Evolutionary conservation across 2,797 vertebrate genomes (phyloP).

Genomic region (Chrysocyon brachyurus): DNA sequence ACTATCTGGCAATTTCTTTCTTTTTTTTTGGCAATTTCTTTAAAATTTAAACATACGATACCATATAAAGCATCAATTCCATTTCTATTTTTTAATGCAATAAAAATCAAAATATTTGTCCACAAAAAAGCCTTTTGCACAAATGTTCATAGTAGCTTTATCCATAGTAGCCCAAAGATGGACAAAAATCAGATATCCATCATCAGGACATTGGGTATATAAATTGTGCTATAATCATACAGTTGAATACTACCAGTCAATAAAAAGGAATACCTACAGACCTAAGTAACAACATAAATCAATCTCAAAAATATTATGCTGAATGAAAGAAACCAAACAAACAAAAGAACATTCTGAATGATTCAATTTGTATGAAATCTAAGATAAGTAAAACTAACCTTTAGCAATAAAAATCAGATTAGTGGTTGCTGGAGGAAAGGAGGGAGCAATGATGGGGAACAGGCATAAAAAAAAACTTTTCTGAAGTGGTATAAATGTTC

Average conservation of each 20-base stretch:
- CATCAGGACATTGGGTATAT: not conserved
- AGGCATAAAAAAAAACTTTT: not conserved
- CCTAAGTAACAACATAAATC: not conserved
- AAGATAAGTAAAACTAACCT: not conserved
- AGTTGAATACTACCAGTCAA: not conserved
- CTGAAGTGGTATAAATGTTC: not conserved
- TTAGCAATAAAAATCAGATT: not conserved
- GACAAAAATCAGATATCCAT: not conserved
- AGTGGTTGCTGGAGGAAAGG: not conserved
- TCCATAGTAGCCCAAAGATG: not conserved
- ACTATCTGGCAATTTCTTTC: not conserved
- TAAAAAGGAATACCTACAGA: conserved; percentile 5
- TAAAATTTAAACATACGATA: not conserved
- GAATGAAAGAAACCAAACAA: not conserved
- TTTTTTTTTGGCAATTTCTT: not conserved
- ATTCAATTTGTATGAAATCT: not conserved
- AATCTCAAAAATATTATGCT: not conserved
- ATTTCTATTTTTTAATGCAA: conserved; percentile 19
- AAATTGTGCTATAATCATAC: not conserved
- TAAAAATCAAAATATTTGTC: conserved; percentile 40
- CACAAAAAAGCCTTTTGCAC: not conserved
- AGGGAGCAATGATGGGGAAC: not conserved
- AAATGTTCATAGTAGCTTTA: conserved; percentile 32
- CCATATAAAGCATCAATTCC: not conserved
- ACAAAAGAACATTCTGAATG: not conserved